phyloP scores from a whole-genome alignment of 1,140 invertebrate species.

The Drosophila subpulchrella region DNA sequence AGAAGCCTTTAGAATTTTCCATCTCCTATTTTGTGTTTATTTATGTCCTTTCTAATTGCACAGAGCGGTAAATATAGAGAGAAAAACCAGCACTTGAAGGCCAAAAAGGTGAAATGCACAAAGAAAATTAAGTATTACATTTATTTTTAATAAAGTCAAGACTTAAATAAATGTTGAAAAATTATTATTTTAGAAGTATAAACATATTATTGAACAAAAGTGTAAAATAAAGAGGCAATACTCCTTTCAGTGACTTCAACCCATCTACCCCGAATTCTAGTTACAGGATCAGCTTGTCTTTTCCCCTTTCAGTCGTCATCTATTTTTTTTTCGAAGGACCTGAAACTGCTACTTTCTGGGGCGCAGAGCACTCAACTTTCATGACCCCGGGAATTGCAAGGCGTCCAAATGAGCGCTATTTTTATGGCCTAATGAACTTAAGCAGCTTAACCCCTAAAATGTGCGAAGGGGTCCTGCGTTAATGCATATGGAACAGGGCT shows the following conservation, averaged over 20 bases:
- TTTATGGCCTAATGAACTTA: conserved; percentile 58
- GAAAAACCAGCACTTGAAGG: not conserved
- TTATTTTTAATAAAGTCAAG: too few species aligned
- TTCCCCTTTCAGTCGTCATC: not conserved
- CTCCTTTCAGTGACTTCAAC: not conserved
- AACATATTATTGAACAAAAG: too few species aligned
- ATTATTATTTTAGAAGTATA: too few species aligned
- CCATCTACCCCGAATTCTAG: not conserved
- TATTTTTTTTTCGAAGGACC: not conserved
- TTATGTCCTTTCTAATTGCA: conserved; percentile 35
- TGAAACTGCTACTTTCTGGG: not conserved
- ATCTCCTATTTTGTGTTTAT: conserved; percentile 9
- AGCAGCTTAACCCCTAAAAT: conserved; percentile 33
- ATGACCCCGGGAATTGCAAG: conserved; percentile 39
- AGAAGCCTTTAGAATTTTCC: conserved; percentile 3
- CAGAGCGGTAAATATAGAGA: conserved; percentile 6
- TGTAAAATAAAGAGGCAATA: too few species aligned
- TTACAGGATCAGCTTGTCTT: not conserved
- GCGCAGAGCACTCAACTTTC: conserved; percentile 24
- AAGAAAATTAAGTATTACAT: not conserved
- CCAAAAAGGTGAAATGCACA: not conserved
- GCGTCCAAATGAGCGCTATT: conserved; percentile 50
- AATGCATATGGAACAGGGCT: conserved; percentile 43
- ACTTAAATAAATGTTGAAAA: too few species aligned
- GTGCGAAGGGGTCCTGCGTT: conserved; percentile 1